Conservation (phyloP, 2,888 invertebrate genomes). For the Bugulina stolonifera region DNA sequence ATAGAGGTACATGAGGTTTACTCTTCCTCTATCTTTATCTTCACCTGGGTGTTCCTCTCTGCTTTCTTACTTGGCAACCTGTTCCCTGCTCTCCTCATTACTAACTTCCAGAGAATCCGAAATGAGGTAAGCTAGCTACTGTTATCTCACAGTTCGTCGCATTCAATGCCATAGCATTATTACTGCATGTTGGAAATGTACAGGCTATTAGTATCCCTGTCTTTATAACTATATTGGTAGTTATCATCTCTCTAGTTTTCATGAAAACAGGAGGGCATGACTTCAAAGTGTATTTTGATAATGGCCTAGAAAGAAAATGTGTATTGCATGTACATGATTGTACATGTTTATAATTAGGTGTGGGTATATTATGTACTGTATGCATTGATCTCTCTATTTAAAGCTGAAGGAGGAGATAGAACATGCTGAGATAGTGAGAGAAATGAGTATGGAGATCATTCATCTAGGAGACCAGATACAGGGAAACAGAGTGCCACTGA, state of each 20-base stretch:
- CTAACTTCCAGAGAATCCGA: slow-evolving; percentile 16
- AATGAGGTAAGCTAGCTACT: slow-evolving; percentile 3
- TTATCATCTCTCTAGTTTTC: too few species aligned
- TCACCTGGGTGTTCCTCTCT: slow-evolving; percentile 22
- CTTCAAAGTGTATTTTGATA: too few species aligned
- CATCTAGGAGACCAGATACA: slow-evolving; percentile 9
- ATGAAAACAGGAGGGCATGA: too few species aligned
- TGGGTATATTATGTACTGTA: not conserved
- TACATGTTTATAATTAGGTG: not conserved
- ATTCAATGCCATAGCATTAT: too few species aligned
- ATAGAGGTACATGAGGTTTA: not conserved
- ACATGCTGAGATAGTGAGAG: not conserved
- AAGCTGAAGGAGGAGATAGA: slow-evolving; percentile 16
- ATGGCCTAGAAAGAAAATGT: too few species aligned
- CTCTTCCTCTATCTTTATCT: slow-evolving; percentile 14
- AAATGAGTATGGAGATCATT: slow-evolving; percentile 14
- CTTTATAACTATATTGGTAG: too few species aligned
- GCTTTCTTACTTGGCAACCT: slow-evolving; percentile 20
- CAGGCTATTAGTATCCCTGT: too few species aligned
- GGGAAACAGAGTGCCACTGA: not conserved
- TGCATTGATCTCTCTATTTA: not conserved
- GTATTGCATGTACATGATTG: not conserved
- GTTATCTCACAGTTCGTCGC: too few species aligned
- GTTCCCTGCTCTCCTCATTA: slow-evolving; percentile 23
- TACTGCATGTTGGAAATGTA: too few species aligned